A percentile compares a stretch with the other conserved stretches of the same genome.
Evolutionary conservation across 2,797 vertebrate genomes (phyloP).

Genomic region (Myiotriccus ornatus): DNA sequence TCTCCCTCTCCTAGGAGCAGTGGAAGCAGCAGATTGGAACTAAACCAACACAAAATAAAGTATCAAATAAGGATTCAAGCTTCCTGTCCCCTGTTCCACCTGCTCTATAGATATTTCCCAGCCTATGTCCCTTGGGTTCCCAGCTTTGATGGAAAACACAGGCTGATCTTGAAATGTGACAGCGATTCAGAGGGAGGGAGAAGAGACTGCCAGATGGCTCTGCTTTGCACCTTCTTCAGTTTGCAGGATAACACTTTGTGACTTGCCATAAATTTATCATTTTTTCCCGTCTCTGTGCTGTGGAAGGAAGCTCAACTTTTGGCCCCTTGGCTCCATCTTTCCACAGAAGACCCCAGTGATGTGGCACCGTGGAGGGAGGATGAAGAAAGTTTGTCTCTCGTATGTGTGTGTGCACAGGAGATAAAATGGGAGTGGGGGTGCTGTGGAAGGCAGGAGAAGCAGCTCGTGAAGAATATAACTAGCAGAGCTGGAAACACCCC

Average conservation of each 20-base stretch:
- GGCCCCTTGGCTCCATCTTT: background rate
- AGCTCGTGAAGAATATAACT: background rate
- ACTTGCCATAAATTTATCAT: slow-evolving; percentile 2
- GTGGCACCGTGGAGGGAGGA: background rate
- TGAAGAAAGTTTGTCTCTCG: background rate
- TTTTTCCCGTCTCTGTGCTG: background rate
- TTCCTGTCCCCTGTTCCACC: slow-evolving; percentile 7
- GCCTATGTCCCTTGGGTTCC: slow-evolving; percentile 1
- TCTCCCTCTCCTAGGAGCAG: background rate
- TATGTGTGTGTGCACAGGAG: background rate
- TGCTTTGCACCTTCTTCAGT: slow-evolving; percentile 43
- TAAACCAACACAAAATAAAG: slow-evolving; percentile 10
- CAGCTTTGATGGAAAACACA: slow-evolving; percentile 27
- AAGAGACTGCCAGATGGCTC: slow-evolving; percentile 57
- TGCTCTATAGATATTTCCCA: slow-evolving; percentile 18
- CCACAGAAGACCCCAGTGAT: background rate
- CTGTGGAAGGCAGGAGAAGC: background rate
- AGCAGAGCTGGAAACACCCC: slow-evolving; percentile 17
- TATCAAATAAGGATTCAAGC: background rate
- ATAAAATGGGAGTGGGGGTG: background rate
- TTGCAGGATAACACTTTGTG: background rate
- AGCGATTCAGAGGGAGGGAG: slow-evolving; percentile 21
- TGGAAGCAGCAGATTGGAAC: background rate
- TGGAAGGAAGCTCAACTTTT: background rate
- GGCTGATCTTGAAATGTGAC: slow-evolving; percentile 33